A percentile compares a stretch with the other conserved stretches of the same genome.
phyloP scores from a whole-genome alignment of 2,888 invertebrate genomes.

The Caenorhabditis imperialis region DNA sequence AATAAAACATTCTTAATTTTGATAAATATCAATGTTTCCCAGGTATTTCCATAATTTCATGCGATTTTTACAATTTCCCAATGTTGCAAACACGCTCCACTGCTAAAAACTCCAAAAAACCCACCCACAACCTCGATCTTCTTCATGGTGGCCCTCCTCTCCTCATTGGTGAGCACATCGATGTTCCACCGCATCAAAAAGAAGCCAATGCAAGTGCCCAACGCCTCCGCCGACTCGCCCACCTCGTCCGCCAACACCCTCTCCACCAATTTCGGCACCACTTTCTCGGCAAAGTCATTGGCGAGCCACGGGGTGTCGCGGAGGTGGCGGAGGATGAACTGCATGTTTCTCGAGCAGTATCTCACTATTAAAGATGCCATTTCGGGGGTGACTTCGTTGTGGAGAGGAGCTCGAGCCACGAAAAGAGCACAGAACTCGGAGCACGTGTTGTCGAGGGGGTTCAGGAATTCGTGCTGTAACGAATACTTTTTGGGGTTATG shows the following conservation, averaged over 20 bases:
- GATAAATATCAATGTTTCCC: too few species aligned
- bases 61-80: too few species aligned
- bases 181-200: conserved; percentile 22
- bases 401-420: conserved; percentile 51
- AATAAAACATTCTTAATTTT: too few species aligned
- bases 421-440: conserved; percentile 63
- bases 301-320: conserved; percentile 52
- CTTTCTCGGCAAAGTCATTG: conserved; percentile 52
- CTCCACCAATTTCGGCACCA: conserved; percentile 25
- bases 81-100: too few species aligned
- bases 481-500: too few species aligned
- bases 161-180: conserved; percentile 19
- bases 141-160: conserved; percentile 20
- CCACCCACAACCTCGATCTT: conserved; percentile 23
- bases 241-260: neutral
- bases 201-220: conserved; percentile 12
- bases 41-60: too few species aligned
- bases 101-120: neutral
- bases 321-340: conserved; percentile 49
- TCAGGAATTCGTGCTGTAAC: conserved; percentile 57
- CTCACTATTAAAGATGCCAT: conserved; percentile 21
- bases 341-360: conserved; percentile 36
- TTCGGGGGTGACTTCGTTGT: conserved; percentile 17
- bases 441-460: conserved; percentile 49
- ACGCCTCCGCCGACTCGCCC: neutral